These are phyloP conservation scores for Epinotia demarniana DNA, from an alignment of 2,888 invertebrate species.

Conservation along the genomic window DNA sequence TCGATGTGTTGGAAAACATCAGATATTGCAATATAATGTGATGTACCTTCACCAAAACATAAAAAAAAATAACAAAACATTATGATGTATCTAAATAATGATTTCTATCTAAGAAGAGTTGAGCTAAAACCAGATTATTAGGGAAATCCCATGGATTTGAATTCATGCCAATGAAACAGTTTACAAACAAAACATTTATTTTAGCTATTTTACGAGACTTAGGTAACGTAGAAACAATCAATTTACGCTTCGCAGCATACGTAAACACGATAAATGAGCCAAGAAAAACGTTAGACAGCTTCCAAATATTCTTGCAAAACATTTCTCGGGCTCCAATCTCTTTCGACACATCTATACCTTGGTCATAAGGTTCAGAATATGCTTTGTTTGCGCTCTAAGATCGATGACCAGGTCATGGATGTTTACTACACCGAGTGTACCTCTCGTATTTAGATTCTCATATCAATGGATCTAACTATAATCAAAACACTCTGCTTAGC, in stretches of 20 bases:
- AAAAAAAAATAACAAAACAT: not conserved
- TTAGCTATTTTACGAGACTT: constrained; percentile 51
- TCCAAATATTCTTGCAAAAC: constrained; percentile 46
- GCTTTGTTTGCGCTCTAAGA: constrained; percentile 5
- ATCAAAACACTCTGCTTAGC: constrained; percentile 22
- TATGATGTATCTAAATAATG: not conserved
- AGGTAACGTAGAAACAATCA: constrained; percentile 53
- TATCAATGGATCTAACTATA: constrained; percentile 34
- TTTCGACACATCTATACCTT: constrained; percentile 5
- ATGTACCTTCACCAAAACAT: no score
- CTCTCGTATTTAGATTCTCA: constrained; percentile 14
- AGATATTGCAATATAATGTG: no score
- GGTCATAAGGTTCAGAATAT: constrained; percentile 28
- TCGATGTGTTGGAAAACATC: no score
- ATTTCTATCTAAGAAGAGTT: not conserved
- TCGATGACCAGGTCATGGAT: constrained; percentile 43
- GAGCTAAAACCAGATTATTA: not conserved
- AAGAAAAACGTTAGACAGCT: constrained; percentile 60
- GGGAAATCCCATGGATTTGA: constrained; percentile 22
- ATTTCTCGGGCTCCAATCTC: constrained; percentile 2
- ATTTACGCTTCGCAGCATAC: constrained; percentile 54
- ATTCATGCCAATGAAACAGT: constrained; percentile 22
- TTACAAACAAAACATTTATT: constrained; percentile 46
- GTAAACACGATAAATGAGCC: constrained; percentile 57
- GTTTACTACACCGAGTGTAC: constrained; percentile 33